Conservation (phyloP, 1,140 invertebrate genomes). For the Drosophila paulistorum region DNA sequence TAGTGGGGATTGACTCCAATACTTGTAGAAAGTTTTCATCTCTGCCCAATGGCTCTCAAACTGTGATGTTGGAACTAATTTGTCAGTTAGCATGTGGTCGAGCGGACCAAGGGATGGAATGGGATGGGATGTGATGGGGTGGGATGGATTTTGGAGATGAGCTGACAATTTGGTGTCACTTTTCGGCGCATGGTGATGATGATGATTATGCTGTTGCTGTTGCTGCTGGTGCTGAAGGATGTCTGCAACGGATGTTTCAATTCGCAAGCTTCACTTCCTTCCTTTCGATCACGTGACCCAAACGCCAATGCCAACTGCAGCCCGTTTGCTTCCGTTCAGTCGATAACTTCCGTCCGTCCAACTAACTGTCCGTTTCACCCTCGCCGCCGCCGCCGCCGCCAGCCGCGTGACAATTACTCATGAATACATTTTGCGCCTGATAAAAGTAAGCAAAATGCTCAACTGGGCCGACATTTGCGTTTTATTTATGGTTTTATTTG, state of each 20-base stretch:
- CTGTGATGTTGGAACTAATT: constrained; percentile 3
- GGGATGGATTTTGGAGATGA: constrained; percentile 55
- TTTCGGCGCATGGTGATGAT: constrained; percentile 23
- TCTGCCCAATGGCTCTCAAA: constrained; percentile 44
- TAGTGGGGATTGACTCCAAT: not conserved
- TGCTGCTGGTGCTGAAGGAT: not conserved
- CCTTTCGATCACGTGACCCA: constrained; percentile 72
- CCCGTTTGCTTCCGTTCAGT: constrained; percentile 71
- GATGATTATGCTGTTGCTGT: constrained; percentile 31
- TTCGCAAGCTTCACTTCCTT: constrained; percentile 79
- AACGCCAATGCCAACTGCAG: constrained; percentile 63
- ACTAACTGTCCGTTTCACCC: constrained; percentile 15
- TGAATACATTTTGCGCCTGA: constrained; percentile 81
- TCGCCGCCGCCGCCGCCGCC: not conserved
- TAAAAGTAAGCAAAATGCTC: constrained; percentile 45
- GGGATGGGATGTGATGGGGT: not conserved
- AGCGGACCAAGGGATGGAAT: not conserved
- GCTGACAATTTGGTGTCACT: constrained; percentile 71
- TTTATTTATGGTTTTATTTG: constrained; percentile 82
- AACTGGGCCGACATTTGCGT: constrained; percentile 69
- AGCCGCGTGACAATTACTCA: constrained; percentile 79
- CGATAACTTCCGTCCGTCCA: constrained; percentile 77
- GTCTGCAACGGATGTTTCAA: constrained; percentile 79
- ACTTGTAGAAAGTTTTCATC: constrained; percentile 6
- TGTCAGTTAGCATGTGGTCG: constrained; percentile 19